Percentiles rank a stretch among this genome's conserved stretches.
phyloP scores from a whole-genome alignment of 2,888 invertebrate genomes.

The Pyralis farinalis region DNA sequence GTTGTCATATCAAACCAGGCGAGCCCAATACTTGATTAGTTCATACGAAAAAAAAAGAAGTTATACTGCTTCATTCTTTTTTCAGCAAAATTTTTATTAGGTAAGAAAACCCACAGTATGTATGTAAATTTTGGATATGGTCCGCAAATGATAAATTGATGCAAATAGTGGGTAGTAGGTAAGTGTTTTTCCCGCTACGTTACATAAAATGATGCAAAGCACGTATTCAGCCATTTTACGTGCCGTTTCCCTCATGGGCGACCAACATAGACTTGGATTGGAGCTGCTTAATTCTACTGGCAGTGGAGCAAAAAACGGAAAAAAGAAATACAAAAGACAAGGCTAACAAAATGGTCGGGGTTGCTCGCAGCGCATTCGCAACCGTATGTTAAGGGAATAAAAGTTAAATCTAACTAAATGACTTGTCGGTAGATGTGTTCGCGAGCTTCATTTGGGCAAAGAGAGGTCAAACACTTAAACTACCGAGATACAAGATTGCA shows the following conservation, averaged over 20 bases:
- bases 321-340: constrained; percentile 68
- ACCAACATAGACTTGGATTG: constrained; percentile 57
- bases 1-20: no score
- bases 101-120: constrained; percentile 1
- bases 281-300: constrained; percentile 63
- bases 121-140: neutral
- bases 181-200: constrained; percentile 3
- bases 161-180: neutral
- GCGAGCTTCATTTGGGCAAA: constrained; percentile 71
- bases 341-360: constrained; percentile 35
- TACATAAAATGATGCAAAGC: constrained; percentile 16
- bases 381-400: constrained; percentile 38
- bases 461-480: constrained; percentile 74
- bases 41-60: no score
- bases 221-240: constrained; percentile 20
- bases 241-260: constrained; percentile 40
- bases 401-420: constrained; percentile 32
- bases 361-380: constrained; percentile 29
- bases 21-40: no score
- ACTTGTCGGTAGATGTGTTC: constrained; percentile 50
- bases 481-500: constrained; percentile 73
- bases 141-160: constrained; percentile 8
- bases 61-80: neutral
- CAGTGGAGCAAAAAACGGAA: constrained; percentile 55
- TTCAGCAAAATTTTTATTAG: neutral